Conservation (phyloP, 2,888 invertebrate species). For the Mythimna vitellina region DNA sequence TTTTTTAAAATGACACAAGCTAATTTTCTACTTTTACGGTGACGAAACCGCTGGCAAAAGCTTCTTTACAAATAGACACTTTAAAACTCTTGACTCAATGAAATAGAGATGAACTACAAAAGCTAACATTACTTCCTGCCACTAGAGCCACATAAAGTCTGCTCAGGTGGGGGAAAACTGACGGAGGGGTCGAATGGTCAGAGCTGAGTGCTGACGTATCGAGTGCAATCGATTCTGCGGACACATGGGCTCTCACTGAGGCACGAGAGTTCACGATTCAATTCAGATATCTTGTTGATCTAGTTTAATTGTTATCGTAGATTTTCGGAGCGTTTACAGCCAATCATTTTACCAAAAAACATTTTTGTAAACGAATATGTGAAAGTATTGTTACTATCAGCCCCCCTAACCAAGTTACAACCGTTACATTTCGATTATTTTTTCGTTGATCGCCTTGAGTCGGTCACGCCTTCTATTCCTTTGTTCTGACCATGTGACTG, state of each 20-base stretch:
- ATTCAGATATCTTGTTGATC: neutral
- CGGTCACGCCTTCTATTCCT: no score
- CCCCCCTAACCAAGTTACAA: no score
- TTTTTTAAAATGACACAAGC: no score
- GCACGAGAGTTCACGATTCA: neutral
- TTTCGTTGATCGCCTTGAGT: no score
- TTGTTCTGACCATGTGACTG: no score
- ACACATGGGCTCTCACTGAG: neutral
- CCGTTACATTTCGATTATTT: no score
- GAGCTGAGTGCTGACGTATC: constrained; percentile 21
- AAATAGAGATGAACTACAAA: neutral
- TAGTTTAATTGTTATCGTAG: neutral
- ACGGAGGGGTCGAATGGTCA: constrained; percentile 30
- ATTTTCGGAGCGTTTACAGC: neutral
- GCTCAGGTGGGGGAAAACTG: constrained; percentile 7
- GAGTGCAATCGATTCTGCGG: constrained; percentile 29
- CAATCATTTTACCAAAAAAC: no score
- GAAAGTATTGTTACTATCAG: no score
- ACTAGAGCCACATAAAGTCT: constrained; percentile 3
- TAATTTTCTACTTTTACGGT: no score
- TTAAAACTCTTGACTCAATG: neutral
- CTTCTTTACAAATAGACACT: no score
- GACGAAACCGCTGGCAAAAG: no score
- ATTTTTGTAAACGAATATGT: no score
- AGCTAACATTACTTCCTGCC: neutral